Percentiles rank a stretch among this genome's conserved stretches.
These are phyloP conservation scores for Rotaria socialis DNA, from an alignment of 2,888 invertebrate genomes.

Conservation along the genomic window DNA sequence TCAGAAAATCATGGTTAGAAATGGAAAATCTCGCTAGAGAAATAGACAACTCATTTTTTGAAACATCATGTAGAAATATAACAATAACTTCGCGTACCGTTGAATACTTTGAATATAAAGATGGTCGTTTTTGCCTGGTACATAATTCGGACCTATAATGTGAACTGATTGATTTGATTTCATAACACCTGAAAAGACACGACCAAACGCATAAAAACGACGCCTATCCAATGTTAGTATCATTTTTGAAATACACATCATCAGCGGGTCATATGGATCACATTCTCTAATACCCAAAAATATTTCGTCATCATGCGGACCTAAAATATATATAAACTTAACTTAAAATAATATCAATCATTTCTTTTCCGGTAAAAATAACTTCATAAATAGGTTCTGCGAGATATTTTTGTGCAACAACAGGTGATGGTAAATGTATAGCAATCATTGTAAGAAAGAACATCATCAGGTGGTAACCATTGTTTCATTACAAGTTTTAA, in stretches of 20 bases:
- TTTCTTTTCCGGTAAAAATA: no score
- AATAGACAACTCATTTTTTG: no score
- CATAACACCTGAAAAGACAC: constrained; percentile 93
- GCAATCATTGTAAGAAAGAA: constrained; percentile 49
- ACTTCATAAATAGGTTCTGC: constrained; percentile 49
- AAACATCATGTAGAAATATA: no score
- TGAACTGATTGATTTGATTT: constrained; percentile 69
- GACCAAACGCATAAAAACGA: constrained; percentile 98
- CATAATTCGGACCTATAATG: constrained; percentile 98
- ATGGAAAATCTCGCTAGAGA: no score
- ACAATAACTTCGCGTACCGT: constrained; percentile 57
- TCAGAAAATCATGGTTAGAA: no score
- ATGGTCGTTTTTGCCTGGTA: constrained; percentile 97
- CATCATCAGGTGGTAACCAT: constrained; percentile 50
- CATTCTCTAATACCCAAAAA: constrained; percentile 80
- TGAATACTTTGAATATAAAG: constrained; percentile 97
- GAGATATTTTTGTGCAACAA: constrained; percentile 49
- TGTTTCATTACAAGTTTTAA: constrained; percentile 48
- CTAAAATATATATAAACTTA: no score
- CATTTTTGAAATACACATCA: constrained; percentile 99
- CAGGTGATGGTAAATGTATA: constrained; percentile 49
- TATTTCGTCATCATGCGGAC: constrained; percentile 89
- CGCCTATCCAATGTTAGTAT: constrained; percentile 99
- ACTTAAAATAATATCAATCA: no score
- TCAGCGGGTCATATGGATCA: constrained; percentile 92